These are phyloP conservation scores for Campopleginae sp. DNA, from an alignment of 2,888 invertebrate species.

Conservation along the genomic window DNA sequence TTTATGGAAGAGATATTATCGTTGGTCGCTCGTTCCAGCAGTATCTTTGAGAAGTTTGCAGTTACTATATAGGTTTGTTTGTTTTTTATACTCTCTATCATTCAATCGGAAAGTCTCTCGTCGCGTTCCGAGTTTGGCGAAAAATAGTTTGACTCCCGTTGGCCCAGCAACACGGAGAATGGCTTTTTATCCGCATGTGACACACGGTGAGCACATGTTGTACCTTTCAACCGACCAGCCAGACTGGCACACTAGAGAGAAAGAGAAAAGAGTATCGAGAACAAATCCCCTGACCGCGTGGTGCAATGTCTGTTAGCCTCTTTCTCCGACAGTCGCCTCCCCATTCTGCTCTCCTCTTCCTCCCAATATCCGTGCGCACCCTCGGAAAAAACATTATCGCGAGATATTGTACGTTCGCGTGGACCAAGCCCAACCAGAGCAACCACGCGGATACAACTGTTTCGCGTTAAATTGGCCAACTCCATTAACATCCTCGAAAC, in stretches of 20 bases:
- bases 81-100: background rate
- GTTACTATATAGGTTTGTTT: background rate
- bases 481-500: background rate
- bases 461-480: slow-evolving; percentile 12
- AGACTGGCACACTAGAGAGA: background rate
- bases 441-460: background rate
- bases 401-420: slow-evolving; percentile 68
- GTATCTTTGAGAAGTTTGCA: background rate
- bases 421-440: slow-evolving; percentile 47
- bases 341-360: background rate
- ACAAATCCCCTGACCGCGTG: slow-evolving; percentile 51
- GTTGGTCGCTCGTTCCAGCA: slow-evolving; percentile 4
- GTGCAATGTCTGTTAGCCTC: slow-evolving; percentile 34
- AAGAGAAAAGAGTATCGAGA: slow-evolving; percentile 27
- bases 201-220: slow-evolving; percentile 56
- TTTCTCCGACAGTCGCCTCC: slow-evolving; percentile 41
- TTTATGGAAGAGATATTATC: background rate
- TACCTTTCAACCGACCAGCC: slow-evolving; percentile 20
- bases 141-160: slow-evolving; percentile 40
- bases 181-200: slow-evolving; percentile 53
- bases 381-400: slow-evolving; percentile 63
- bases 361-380: slow-evolving; percentile 26
- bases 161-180: slow-evolving; percentile 30
- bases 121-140: slow-evolving; percentile 37
- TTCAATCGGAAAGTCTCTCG: slow-evolving; percentile 35